A percentile compares a stretch with the other conserved stretches of the same genome.
Evolutionary conservation across 2,113 vertebrate genomes (phyloP).

Genomic region (Lynx canadensis): DNA sequence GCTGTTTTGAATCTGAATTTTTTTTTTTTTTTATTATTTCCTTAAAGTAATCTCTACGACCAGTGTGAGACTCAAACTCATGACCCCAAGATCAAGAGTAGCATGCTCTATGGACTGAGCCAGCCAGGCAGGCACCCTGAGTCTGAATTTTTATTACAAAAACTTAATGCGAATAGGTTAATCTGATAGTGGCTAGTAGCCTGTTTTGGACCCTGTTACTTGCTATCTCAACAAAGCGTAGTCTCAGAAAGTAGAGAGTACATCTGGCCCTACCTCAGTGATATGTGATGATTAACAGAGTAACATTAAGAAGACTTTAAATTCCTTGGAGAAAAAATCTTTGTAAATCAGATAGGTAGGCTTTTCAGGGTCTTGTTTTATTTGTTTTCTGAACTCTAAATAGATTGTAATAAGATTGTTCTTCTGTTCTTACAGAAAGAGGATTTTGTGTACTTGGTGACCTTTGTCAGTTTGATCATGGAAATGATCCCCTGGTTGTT

Average conservation of each 20-base stretch:
- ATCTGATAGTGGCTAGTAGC: not conserved
- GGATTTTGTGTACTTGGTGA: conserved; percentile 98
- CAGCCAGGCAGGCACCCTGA: not conserved
- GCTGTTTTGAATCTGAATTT: not conserved
- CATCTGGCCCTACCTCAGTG: not conserved
- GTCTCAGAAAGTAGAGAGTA: not conserved
- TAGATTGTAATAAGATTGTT: conserved; percentile 57
- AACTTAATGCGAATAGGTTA: not conserved
- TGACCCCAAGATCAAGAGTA: not conserved
- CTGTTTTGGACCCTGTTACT: not conserved
- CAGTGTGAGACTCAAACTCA: not conserved
- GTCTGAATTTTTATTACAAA: conserved; percentile 34
- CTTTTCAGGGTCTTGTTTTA: conserved; percentile 47
- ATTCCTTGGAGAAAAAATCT: conserved; percentile 7
- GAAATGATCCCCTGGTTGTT: conserved; percentile 95
- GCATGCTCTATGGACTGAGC: not conserved
- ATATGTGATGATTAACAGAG: conserved; percentile 24
- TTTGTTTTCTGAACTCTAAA: conserved; percentile 51
- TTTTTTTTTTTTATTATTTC: not conserved
- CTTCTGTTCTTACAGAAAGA: conserved; percentile 90
- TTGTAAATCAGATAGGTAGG: conserved; percentile 42
- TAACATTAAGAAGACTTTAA: conserved; percentile 13
- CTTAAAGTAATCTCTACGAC: conserved; percentile 27
- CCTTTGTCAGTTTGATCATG: conserved; percentile 96
- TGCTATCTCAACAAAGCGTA: not conserved